Evolutionary conservation across 2,888 invertebrate species (phyloP), one percentile per base, ranked within the genome.

Genomic region (Blastobasis lacticolella): DNA sequence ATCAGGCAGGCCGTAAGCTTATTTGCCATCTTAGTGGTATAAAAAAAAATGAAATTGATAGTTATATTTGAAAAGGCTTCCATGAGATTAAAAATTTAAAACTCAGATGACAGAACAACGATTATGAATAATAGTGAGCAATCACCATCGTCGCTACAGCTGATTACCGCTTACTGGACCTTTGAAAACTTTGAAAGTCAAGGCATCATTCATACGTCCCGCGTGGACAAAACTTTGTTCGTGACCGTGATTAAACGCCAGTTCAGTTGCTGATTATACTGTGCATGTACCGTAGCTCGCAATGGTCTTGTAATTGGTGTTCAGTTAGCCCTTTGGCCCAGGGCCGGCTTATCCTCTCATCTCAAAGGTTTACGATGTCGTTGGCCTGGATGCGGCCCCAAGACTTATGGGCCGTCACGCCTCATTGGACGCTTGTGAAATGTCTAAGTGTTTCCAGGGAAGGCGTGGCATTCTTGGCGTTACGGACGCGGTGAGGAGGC

Each of bases 261-360:
- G 23, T 23, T 23, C 8, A 45, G 10, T 23, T 10, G 23, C 45
- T 45, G 45, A 45, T 45, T 45, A 45, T 23, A 7, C 45, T 45
- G 10, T 54, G 43, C 40, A 41, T 45, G 38, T 40, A 46, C 36
- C 10, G 10, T 7, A 49, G 10, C 51, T 52, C 45, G 41, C 48
- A 52, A 46, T 57, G 49, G 50, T 52, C 48, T 23, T 23, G 23
- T 23, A 23, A 23, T 23, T 23, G 23, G 23, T 23, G 23, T 23
- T 37, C 10, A 37, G 58, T 59, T 49, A 57, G 60, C 63, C 66
- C 66, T 69, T 66, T 67, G 63, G 59, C 62, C 69, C 55, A 55
- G 38, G 45, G 49, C 40, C 38, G 41, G 9, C 48, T 50, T 55
- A 57, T 57, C 55, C 55, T 52, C 50, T 52, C 50, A 54, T 55